A percentile compares a stretch with the other conserved stretches of the same genome.
phyloP scores from a whole-genome alignment of 2,113 vertebrate genomes.

The Phylloscopus trochiloides region DNA sequence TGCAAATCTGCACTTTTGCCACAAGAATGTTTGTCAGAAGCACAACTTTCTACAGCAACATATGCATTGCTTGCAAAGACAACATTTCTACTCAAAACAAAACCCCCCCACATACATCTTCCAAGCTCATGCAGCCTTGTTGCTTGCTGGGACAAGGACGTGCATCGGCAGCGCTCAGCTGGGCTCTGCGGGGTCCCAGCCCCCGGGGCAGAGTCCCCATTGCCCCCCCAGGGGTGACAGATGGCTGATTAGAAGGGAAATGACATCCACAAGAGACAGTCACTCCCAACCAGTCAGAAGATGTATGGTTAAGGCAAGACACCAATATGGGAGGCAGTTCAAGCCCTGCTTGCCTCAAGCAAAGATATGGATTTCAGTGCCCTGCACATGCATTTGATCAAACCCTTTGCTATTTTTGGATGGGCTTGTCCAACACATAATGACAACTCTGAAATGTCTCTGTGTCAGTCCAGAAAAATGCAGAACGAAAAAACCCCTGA shows the following conservation, averaged over 20 bases:
- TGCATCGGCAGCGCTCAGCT: fast-evolving
- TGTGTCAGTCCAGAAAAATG: background rate
- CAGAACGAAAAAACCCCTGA: background rate
- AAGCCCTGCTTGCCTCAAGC: background rate
- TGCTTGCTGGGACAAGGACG: background rate
- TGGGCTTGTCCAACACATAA: background rate
- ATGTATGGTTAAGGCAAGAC: background rate
- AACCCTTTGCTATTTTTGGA: background rate
- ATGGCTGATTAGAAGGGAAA: background rate
- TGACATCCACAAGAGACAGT: background rate
- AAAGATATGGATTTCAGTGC: background rate
- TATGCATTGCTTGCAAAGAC: background rate
- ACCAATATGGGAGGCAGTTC: background rate
- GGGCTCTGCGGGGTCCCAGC: fast-evolving
- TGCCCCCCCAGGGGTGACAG: background rate
- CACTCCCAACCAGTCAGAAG: background rate
- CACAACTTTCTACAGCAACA: background rate
- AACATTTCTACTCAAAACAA: background rate
- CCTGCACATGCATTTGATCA: background rate
- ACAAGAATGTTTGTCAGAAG: slow-evolving; percentile 1
- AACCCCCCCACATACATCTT: background rate
- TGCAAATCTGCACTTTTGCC: background rate
- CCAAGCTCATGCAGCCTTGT: background rate
- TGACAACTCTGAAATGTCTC: background rate
- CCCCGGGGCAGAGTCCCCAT: background rate